phyloP scores from a whole-genome alignment of 2,113 vertebrate species.

The Capreolus pygargus region DNA sequence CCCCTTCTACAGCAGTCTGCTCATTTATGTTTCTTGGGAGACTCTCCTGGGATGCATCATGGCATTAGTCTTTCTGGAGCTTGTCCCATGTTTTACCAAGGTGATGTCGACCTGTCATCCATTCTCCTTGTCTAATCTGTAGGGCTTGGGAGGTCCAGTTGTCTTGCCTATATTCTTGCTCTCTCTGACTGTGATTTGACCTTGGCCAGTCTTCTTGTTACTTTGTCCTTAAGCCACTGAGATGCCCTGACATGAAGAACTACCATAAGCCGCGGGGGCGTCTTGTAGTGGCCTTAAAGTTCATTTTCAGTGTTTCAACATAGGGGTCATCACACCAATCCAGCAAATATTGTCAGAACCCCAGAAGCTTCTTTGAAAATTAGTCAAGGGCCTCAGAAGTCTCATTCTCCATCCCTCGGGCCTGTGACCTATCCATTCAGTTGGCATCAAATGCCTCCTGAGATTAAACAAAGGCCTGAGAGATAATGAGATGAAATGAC shows the following conservation, averaged over 20 bases:
- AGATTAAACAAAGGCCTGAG: conserved; percentile 40
- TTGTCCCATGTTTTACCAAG: background rate
- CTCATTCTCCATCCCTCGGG: background rate
- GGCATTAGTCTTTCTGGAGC: background rate
- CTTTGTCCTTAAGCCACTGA: background rate
- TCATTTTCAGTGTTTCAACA: background rate
- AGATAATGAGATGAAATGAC: conserved; percentile 58
- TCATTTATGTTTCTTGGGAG: background rate
- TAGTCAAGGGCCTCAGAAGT: conserved; percentile 17
- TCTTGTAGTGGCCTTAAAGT: background rate
- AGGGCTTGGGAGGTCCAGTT: background rate
- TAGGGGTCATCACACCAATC: background rate
- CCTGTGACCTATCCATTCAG: conserved; percentile 26
- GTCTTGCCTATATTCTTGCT: background rate
- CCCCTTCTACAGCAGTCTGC: too few species aligned
- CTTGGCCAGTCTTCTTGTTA: background rate
- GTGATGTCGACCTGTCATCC: background rate
- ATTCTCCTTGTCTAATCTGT: background rate
- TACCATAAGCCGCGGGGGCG: background rate
- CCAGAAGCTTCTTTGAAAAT: conserved; percentile 32
- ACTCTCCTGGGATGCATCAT: background rate
- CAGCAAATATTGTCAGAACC: background rate
- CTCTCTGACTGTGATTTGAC: background rate
- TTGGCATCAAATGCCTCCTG: conserved; percentile 49
- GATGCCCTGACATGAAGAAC: background rate